Percentiles rank a stretch among this genome's conserved stretches.
Conservation (phyloP, 2,797 vertebrate species). For the Geotrypetes seraphini region DNA sequence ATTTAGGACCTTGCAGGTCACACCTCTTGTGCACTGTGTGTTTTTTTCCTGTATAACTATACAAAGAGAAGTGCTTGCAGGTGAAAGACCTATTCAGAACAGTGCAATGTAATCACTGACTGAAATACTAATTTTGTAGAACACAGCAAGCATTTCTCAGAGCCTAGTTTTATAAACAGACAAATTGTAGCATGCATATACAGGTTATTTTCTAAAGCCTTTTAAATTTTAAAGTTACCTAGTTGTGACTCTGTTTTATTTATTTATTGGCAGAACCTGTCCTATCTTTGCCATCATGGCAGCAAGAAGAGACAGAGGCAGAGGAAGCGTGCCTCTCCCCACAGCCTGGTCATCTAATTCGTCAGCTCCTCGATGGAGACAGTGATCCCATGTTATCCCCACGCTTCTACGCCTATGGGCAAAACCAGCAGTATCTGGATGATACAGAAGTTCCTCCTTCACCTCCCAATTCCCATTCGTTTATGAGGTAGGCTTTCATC, state of each 20-base stretch:
- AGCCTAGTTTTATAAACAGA: too few species aligned
- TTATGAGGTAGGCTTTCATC: slow-evolving; percentile 70
- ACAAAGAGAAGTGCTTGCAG: not conserved
- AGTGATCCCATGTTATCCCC: slow-evolving; percentile 91
- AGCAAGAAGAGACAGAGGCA: slow-evolving; percentile 68
- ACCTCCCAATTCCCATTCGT: slow-evolving; percentile 87
- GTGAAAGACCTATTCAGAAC: not conserved
- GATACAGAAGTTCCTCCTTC: slow-evolving; percentile 96
- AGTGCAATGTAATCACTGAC: not conserved
- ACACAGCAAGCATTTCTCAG: too few species aligned
- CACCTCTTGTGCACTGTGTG: too few species aligned
- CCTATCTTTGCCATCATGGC: slow-evolving; percentile 72
- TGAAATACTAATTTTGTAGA: too few species aligned
- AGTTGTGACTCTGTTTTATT: too few species aligned
- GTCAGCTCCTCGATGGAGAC: slow-evolving; percentile 83
- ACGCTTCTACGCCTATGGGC: slow-evolving; percentile 85
- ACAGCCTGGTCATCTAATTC: slow-evolving; percentile 75
- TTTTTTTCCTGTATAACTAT: too few species aligned
- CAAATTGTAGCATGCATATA: too few species aligned
- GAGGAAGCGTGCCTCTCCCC: slow-evolving; percentile 84
- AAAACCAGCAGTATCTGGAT: slow-evolving; percentile 85
- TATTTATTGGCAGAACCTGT: slow-evolving; percentile 65
- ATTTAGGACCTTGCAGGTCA: too few species aligned
- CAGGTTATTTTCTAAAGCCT: too few species aligned
- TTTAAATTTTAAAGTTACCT: too few species aligned